These are phyloP conservation scores for Trichomalopsis sarcophagae DNA, from an alignment of 1,140 invertebrate species.

Conservation along the genomic window DNA sequence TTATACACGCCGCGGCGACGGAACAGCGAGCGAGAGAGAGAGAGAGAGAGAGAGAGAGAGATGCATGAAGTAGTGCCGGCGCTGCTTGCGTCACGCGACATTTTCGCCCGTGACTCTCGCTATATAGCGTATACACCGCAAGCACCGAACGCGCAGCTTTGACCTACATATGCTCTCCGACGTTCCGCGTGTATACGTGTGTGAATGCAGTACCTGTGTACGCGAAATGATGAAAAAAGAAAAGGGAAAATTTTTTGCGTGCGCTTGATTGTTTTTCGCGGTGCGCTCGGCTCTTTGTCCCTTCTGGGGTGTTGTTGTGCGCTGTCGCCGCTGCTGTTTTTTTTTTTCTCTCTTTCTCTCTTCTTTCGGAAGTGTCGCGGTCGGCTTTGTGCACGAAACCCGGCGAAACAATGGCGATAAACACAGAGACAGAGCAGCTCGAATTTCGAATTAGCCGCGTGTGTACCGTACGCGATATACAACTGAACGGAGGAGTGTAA, in stretches of 20 bases:
- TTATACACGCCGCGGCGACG: not conserved
- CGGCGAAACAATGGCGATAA: not conserved
- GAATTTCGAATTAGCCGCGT: not conserved
- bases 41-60: not conserved
- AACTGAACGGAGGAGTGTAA: too few species aligned
- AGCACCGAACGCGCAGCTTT: constrained; percentile 14
- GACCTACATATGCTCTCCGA: not conserved
- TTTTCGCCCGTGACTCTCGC: not conserved
- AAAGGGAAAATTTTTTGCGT: not conserved
- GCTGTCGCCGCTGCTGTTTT: too few species aligned
- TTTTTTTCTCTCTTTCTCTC: too few species aligned
- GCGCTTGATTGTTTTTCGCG: not conserved
- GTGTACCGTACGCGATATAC: not conserved
- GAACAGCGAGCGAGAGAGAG: not conserved
- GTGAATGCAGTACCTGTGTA: not conserved
- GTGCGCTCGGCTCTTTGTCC: not conserved
- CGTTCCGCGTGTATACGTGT: not conserved
- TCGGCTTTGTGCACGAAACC: not conserved
- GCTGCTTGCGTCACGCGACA: constrained; percentile 20
- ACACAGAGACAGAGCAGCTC: not conserved
- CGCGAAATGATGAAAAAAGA: not conserved
- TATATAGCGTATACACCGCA: not conserved
- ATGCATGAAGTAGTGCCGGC: not conserved
- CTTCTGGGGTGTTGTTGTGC: not conserved
- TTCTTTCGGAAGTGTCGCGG: not conserved